Evolutionary conservation across 1,140 invertebrate genomes (phyloP).

Genomic region (Zaprionus gabonicus): DNA sequence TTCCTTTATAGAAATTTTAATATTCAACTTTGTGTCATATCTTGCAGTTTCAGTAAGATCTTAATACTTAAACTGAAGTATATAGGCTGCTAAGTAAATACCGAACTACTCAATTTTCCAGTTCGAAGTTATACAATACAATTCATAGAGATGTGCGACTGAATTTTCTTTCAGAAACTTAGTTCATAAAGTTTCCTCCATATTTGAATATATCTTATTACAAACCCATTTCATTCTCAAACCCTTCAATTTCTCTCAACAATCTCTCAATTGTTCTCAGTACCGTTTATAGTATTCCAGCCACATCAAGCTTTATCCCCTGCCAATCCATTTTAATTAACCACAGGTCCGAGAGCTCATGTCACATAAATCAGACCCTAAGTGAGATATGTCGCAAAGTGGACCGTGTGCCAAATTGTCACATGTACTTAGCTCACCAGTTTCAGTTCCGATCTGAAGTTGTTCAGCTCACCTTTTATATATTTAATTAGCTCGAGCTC

Average conservation of each 20-base stretch:
- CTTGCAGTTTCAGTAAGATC: not conserved
- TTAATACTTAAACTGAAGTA: not conserved
- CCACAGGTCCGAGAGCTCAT: conserved; percentile 36
- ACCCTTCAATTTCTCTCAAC: not conserved
- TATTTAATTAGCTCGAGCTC: conserved; percentile 75
- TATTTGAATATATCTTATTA: not conserved
- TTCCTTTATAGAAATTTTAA: no score
- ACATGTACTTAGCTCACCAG: conserved; percentile 27
- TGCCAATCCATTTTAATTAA: conserved; percentile 62
- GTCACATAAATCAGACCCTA: conserved; percentile 55
- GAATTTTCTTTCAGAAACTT: not conserved
- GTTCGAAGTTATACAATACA: no score
- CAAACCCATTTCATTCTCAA: not conserved
- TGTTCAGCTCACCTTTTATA: conserved; percentile 59
- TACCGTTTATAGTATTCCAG: not conserved
- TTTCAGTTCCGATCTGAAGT: not conserved
- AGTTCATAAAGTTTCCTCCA: not conserved
- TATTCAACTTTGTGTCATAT: not conserved
- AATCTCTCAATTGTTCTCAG: not conserved
- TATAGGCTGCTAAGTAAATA: no score
- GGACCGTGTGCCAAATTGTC: conserved; percentile 51
- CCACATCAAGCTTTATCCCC: not conserved
- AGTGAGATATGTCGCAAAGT: conserved; percentile 1
- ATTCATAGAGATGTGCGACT: no score
- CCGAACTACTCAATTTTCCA: no score